Percentiles rank a stretch among this genome's conserved stretches.
Evolutionary conservation across 1,140 invertebrate genomes (phyloP).

Genomic region (Adelges cooleyi): DNA sequence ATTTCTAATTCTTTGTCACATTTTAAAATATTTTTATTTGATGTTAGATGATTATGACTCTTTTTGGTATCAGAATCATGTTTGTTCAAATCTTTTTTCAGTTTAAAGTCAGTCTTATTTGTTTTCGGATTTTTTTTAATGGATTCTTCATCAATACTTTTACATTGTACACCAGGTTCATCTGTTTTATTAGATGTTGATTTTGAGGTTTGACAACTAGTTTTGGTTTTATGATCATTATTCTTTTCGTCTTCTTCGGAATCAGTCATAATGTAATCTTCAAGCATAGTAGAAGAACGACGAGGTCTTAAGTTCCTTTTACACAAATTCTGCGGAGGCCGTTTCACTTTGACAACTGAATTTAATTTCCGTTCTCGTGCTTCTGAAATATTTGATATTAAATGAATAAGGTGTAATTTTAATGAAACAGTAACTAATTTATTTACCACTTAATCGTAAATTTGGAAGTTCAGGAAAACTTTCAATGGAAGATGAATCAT

Average conservation of each 20-base stretch:
- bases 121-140: slow-evolving; percentile 23
- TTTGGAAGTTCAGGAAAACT: slow-evolving; percentile 57
- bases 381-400: no score
- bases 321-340: background rate
- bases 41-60: slow-evolving; percentile 7
- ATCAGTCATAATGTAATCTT: slow-evolving; percentile 24
- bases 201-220: background rate
- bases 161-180: background rate
- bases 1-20: slow-evolving; percentile 26
- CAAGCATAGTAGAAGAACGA: slow-evolving; percentile 8
- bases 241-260: background rate
- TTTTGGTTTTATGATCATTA: background rate
- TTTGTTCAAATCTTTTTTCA: slow-evolving; percentile 28
- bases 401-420: background rate
- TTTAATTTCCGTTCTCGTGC: no score
- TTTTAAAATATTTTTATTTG: slow-evolving; percentile 8
- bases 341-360: no score
- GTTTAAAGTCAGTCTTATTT: slow-evolving; percentile 19
- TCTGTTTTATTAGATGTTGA: background rate
- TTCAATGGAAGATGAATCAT: slow-evolving; percentile 50
- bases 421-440: no score
- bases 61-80: slow-evolving; percentile 6
- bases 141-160: background rate
- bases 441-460: slow-evolving; percentile 43
- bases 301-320: slow-evolving; percentile 22